A percentile compares a stretch with the other conserved stretches of the same genome.
Conservation (phyloP, 2,113 vertebrate genomes). For the Mugil cephalus region DNA sequence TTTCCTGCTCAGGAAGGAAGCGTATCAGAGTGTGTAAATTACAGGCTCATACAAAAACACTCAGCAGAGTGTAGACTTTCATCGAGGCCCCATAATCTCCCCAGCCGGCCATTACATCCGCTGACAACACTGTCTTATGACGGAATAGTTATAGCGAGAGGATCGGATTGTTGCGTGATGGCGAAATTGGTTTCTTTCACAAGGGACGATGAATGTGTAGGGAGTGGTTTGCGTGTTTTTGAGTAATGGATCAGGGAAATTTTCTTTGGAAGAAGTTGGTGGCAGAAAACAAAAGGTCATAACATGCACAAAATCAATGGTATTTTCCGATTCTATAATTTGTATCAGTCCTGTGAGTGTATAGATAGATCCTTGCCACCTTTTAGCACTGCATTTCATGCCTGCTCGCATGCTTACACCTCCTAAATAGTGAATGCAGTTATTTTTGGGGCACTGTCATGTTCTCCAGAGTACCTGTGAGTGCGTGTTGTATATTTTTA, state of each 20-base stretch:
- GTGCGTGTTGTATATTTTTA: slow-evolving; percentile 31
- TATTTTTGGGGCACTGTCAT: slow-evolving; percentile 28
- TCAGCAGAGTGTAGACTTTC: not conserved
- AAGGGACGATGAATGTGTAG: not conserved
- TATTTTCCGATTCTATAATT: no score
- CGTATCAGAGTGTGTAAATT: not conserved
- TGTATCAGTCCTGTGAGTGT: no score
- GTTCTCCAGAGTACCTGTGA: slow-evolving; percentile 17
- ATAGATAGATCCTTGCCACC: no score
- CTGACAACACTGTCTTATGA: not conserved
- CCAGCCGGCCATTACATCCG: not conserved
- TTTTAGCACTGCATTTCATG: not conserved
- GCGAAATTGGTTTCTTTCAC: not conserved
- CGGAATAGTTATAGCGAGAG: not conserved
- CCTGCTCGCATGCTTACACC: slow-evolving; percentile 11
- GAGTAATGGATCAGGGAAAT: slow-evolving; percentile 5
- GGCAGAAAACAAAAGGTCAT: not conserved
- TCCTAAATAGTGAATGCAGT: slow-evolving; percentile 42
- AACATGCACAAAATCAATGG: not conserved
- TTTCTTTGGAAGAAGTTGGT: slow-evolving; percentile 1
- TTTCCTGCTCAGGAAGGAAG: not conserved
- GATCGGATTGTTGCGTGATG: not conserved
- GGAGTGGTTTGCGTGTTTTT: slow-evolving; percentile 4
- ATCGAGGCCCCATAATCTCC: not conserved
- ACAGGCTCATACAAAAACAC: not conserved